Conservation (phyloP, 2,888 invertebrate genomes). For the Elegia similella region DNA sequence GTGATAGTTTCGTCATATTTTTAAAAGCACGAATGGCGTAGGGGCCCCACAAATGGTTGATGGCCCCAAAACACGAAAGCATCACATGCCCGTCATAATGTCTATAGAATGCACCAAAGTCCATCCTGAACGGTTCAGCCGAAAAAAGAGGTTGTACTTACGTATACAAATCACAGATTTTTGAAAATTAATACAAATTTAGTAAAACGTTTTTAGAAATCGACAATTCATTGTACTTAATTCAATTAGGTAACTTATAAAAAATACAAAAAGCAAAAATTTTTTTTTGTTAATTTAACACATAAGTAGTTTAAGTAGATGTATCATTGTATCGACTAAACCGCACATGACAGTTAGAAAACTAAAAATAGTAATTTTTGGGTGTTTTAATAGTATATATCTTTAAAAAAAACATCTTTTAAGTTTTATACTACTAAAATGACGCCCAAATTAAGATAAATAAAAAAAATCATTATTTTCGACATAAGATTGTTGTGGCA, state of each 20-base stretch:
- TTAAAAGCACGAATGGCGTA: constrained; percentile 73
- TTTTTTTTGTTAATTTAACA: too few relatives aligned
- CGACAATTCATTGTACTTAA: not conserved
- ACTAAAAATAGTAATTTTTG: constrained; percentile 38
- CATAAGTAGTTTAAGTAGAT: constrained; percentile 2
- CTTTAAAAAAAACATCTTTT: not conserved
- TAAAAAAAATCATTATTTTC: constrained; percentile 33
- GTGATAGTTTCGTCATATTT: constrained; percentile 36
- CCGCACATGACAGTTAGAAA: constrained; percentile 27
- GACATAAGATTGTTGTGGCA: constrained; percentile 55
- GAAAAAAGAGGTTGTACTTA: constrained; percentile 27
- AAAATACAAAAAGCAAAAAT: too few relatives aligned
- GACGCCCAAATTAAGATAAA: not conserved
- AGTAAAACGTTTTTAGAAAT: not conserved
- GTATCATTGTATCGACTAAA: constrained; percentile 23
- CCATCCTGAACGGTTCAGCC: constrained; percentile 22
- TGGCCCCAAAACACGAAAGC: constrained; percentile 54
- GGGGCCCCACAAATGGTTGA: constrained; percentile 32
- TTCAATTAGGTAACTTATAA: not conserved
- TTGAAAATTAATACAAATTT: not conserved
- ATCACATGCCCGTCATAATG: constrained; percentile 58
- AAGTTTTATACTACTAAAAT: not conserved
- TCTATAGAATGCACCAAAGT: constrained; percentile 39
- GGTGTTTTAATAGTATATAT: constrained; percentile 33
- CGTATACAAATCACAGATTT: not conserved